phyloP scores from a whole-genome alignment of 2,113 vertebrate species.

The Menura novaehollandiae region DNA sequence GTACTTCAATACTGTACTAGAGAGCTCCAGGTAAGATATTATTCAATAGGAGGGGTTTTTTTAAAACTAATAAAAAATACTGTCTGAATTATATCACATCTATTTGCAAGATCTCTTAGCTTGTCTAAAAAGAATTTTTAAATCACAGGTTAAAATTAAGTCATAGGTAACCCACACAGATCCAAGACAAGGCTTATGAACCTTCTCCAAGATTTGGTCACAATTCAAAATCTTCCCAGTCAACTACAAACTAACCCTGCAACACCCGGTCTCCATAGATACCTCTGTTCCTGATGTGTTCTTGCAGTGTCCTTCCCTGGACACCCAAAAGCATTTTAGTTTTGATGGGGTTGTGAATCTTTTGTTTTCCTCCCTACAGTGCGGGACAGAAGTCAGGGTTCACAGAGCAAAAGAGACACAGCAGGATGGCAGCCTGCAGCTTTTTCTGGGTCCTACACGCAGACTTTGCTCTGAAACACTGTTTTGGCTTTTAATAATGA shows the following conservation, averaged over 20 bases:
- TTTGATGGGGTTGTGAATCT: background rate
- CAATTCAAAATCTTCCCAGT: background rate
- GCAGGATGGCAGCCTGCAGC: rapidly evolving
- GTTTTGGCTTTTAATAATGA: background rate
- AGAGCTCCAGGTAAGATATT: background rate
- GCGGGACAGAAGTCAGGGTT: background rate
- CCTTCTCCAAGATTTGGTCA: background rate
- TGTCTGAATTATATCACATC: background rate
- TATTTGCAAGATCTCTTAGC: background rate
- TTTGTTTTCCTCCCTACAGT: background rate
- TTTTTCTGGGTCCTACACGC: background rate
- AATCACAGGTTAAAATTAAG: background rate
- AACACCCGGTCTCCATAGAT: background rate
- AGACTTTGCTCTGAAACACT: background rate
- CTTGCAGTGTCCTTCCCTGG: background rate
- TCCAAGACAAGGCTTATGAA: background rate
- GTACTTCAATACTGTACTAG: background rate
- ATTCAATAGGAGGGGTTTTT: background rate
- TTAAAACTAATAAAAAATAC: background rate
- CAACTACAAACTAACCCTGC: background rate
- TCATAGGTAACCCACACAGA: background rate
- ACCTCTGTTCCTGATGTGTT: background rate
- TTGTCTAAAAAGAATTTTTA: background rate
- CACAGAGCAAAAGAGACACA: background rate
- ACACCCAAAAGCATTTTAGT: background rate